These are phyloP conservation scores for Craterocephalus amniculus DNA, from an alignment of 2,797 vertebrate species.

Conservation along the genomic window DNA sequence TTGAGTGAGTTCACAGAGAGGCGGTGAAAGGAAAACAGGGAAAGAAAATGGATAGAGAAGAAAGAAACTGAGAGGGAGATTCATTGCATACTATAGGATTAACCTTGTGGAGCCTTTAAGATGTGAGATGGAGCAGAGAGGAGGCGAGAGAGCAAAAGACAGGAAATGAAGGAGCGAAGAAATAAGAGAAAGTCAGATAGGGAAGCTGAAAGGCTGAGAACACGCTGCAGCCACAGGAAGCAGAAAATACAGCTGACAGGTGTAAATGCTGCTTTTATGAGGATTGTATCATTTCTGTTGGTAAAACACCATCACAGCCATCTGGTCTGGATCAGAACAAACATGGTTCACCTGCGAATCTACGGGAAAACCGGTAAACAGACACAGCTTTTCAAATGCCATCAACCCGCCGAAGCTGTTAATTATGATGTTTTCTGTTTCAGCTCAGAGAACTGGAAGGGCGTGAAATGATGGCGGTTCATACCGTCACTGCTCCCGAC, in stretches of 20 bases:
- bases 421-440: background rate
- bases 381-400: background rate
- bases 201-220: background rate
- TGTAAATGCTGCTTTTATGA: background rate
- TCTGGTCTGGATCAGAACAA: background rate
- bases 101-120: slow-evolving; percentile 10
- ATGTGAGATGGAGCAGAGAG: slow-evolving; percentile 11
- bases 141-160: slow-evolving; percentile 32
- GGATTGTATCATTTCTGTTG: background rate
- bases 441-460: background rate
- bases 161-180: slow-evolving; percentile 12
- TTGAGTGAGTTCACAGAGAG: slow-evolving; percentile 23
- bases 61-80: slow-evolving; percentile 11
- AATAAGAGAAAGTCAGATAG: background rate
- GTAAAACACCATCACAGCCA: background rate
- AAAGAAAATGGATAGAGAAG: slow-evolving; percentile 12
- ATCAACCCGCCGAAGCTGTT: background rate
- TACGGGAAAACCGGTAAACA: background rate
- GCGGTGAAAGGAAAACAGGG: slow-evolving; percentile 19
- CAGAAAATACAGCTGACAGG: background rate
- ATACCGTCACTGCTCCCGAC: background rate
- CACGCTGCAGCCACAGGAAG: no score
- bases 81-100: background rate
- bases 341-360: background rate
- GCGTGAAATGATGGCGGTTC: slow-evolving; percentile 1